phyloP scores from a whole-genome alignment of 2,888 invertebrate genomes.

The Drosophila nr. perissopoda region DNA sequence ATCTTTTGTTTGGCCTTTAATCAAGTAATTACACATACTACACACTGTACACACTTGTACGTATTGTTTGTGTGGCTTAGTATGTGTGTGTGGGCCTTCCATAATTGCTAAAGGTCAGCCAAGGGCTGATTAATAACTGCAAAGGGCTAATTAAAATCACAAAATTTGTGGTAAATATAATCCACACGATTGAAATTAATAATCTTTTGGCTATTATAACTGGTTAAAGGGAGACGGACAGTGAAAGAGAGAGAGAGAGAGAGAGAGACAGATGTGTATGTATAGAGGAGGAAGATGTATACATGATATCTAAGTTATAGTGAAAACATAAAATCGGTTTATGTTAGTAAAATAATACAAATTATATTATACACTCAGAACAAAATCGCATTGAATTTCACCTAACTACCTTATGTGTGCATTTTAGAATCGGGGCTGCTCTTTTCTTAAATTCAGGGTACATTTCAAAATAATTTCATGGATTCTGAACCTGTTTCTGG shows the following conservation, averaged over 20 bases:
- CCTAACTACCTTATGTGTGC: not conserved
- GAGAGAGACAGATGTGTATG: not conserved
- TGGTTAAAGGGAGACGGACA: not conserved
- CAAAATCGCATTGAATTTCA: not conserved
- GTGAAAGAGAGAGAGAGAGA: too few relatives aligned
- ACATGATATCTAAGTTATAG: not conserved
- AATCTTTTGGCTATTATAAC: not conserved
- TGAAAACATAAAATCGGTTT: not conserved
- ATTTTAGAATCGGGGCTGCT: accelerated
- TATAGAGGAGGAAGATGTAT: not conserved
- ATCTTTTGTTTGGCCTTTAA: constrained; percentile 69
- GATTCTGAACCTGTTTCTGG: not conserved
- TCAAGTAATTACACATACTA: constrained; percentile 61
- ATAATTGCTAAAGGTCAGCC: constrained; percentile 33
- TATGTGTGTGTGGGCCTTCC: not conserved
- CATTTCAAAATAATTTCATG: too few relatives aligned
- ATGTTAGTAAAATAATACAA: not conserved
- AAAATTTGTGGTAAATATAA: not conserved
- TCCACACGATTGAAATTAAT: not conserved
- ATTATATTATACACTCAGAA: not conserved
- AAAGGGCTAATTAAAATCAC: constrained; percentile 22
- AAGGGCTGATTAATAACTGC: constrained; percentile 21
- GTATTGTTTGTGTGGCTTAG: not conserved
- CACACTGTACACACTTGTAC: not conserved
- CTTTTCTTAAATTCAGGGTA: not conserved